These are phyloP conservation scores for Salminus brasiliensis DNA, from an alignment of 2,113 vertebrate species.

Conservation along the genomic window DNA sequence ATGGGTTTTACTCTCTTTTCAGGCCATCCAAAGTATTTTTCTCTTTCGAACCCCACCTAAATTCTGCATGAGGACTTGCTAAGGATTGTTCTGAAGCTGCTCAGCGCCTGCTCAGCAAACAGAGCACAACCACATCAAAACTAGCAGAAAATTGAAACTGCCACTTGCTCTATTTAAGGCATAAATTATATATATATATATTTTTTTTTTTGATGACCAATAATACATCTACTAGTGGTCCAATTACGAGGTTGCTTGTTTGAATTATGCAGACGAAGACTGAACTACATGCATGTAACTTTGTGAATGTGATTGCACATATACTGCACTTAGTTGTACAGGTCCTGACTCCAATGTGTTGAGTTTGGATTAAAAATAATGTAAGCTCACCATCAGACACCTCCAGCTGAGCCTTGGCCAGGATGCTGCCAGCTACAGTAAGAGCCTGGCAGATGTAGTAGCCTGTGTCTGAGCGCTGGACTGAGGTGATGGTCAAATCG, in stretches of 20 bases:
- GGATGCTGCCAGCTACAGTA: slow-evolving; percentile 96
- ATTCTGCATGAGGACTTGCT: slow-evolving; percentile 58
- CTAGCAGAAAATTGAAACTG: background rate
- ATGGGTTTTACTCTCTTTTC: slow-evolving; percentile 55
- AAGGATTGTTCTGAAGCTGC: slow-evolving; percentile 55
- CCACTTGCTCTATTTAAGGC: background rate
- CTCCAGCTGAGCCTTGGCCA: slow-evolving; percentile 98
- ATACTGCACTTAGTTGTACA: background rate
- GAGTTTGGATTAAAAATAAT: background rate
- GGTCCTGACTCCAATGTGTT: background rate
- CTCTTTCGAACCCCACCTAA: slow-evolving; percentile 38
- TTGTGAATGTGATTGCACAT: background rate
- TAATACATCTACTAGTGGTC: background rate
- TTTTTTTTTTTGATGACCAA: background rate
- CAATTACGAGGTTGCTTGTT: background rate
- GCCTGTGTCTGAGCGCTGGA: slow-evolving; percentile 91
- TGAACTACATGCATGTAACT: background rate
- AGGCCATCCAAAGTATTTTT: slow-evolving; percentile 49
- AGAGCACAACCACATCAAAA: slow-evolving; percentile 34
- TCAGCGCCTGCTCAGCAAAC: slow-evolving; percentile 27
- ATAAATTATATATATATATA: background rate
- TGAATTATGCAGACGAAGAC: background rate
- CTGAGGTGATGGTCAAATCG: slow-evolving; percentile 91
- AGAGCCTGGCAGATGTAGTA: slow-evolving; percentile 98
- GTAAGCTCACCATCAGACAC: slow-evolving; percentile 93